Base-by-base conservation (phyloP, 1,140 invertebrate genomes). In the Drosophila neocordata region DNA sequence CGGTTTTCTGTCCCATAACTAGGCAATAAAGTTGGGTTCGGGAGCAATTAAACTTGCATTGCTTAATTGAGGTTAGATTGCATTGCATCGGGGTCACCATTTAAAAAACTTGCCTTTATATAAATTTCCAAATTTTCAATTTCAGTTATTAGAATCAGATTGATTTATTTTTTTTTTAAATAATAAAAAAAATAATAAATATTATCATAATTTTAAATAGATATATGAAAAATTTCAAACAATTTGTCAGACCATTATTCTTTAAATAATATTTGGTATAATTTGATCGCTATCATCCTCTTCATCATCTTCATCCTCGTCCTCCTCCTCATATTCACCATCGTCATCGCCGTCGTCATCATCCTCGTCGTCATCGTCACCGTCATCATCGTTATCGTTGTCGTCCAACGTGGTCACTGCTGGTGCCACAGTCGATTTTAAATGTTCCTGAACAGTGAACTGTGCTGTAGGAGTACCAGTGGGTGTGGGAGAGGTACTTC, bases 211-310 rank as follows among this genome's bases (percentile, higher is more conserved):
- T 35, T 35, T 12, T 35, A 9, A 9, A 35, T 1, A 12, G 1
- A 12, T 1, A 12, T 12, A 12, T 12, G 34, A 35, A 27, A 44
- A 65, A 68, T 65, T 67, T 4, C 15, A 5, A 11, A 20, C 55
- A 58, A 65, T 65, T 74, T 51, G 59, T 62, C 24, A 48, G 58
- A 20, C 12, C 11, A 41, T 44, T 69, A 63, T 52, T 77, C 64
- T 13, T 61, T 13, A 85, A 55, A 87, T 82, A 63, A 88, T 88
- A 88, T 88, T 88, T 88, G 83, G 83, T 88, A 88, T 83, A n/a
- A 88, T 61, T 83, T 88, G 84, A 77, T 88, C 83, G 44, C 69
- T 88, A 65, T 88, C 83, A 53, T 87, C 83, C 74, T 82, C 76
- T 52, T 87, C 83, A 9, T 89, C 79, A 4, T 88, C 79, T 22